phyloP scores from a whole-genome alignment of 2,888 invertebrate genomes.

The Tribolium freemani region DNA sequence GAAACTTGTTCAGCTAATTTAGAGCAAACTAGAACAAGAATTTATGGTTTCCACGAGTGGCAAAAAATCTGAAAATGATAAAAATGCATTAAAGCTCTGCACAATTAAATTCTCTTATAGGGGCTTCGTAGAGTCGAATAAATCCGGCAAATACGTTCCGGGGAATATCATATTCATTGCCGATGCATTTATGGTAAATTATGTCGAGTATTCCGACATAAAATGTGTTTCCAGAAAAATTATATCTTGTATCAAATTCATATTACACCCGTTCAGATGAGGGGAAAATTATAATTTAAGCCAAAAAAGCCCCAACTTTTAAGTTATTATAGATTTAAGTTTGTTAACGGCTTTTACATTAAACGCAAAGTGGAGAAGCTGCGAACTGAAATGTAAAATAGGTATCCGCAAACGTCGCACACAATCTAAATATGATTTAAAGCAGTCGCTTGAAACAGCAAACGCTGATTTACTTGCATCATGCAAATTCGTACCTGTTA shows the following conservation, averaged over 20 bases:
- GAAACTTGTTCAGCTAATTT: background rate
- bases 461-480: conserved; percentile 3
- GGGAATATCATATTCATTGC: background rate
- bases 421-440: conserved; percentile 19
- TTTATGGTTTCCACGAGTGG: background rate
- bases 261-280: background rate
- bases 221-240: background rate
- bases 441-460: background rate
- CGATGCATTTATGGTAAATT: conserved; percentile 9
- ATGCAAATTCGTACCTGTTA: background rate
- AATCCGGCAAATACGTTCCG: background rate
- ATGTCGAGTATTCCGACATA: background rate
- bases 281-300: background rate
- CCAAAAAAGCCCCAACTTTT: background rate
- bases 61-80: background rate
- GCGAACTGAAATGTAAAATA: conserved; percentile 2
- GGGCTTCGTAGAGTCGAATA: background rate
- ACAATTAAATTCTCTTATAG: background rate
- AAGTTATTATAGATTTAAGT: conserved; percentile 12
- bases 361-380: conserved; percentile 1
- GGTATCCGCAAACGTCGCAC: conserved; percentile 12
- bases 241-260: background rate
- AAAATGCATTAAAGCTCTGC: background rate
- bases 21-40: background rate
- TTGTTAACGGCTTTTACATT: conserved; percentile 1